phyloP scores from a whole-genome alignment of 2,113 vertebrate genomes.

The Geococcyx californianus region DNA sequence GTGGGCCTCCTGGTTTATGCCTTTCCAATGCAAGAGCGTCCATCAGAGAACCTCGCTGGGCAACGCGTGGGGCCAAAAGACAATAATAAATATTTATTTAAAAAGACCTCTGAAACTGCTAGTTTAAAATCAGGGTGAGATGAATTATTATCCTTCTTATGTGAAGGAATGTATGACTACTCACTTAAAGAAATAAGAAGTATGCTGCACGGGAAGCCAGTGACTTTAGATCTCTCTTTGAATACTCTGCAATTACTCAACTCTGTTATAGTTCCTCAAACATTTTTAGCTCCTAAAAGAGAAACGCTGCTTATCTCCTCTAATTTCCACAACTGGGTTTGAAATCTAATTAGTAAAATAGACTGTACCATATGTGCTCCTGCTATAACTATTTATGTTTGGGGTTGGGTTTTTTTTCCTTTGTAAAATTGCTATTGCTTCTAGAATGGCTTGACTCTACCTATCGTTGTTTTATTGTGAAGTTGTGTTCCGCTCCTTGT shows the following conservation, averaged over 20 bases:
- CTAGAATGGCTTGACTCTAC: not conserved
- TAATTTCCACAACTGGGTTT: conserved; percentile 31
- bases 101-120: not conserved
- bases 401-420: not conserved
- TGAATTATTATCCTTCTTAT: not conserved
- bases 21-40: not conserved
- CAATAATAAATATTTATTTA: not conserved
- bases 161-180: not conserved
- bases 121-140: not conserved
- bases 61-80: not conserved
- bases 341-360: conserved; percentile 50
- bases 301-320: conserved; percentile 36
- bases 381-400: conserved; percentile 31
- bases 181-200: not conserved
- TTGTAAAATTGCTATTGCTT: not conserved
- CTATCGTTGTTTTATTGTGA: not conserved
- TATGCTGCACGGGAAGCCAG: not conserved
- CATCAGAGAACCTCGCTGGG: not conserved
- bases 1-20: not conserved
- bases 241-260: not conserved
- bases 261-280: not conserved
- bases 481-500: not conserved
- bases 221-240: not conserved
- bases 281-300: not conserved
- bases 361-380: conserved; percentile 34